phyloP scores from a whole-genome alignment of 2,797 vertebrate genomes.

The Intellagama lesueurii region DNA sequence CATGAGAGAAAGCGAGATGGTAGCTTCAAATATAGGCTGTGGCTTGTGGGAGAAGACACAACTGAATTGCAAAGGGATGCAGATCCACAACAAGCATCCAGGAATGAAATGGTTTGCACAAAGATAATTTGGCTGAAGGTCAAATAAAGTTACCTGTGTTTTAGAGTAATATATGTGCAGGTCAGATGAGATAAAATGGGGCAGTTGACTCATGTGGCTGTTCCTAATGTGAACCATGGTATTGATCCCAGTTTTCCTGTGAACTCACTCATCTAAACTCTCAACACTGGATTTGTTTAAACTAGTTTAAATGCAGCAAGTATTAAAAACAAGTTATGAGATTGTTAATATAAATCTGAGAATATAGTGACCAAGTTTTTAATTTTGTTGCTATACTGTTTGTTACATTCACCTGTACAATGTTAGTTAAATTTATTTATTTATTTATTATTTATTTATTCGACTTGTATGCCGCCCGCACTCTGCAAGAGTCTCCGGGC shows the following conservation, averaged over 20 bases:
- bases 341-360: no score
- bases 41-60: not conserved
- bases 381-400: not conserved
- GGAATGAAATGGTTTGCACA: not conserved
- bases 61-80: not conserved
- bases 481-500: no score
- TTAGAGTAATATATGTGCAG: not conserved
- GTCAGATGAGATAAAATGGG: no score
- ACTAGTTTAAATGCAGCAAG: not conserved
- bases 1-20: not conserved
- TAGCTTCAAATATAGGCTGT: not conserved
- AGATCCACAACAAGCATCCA: not conserved
- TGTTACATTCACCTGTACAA: not conserved
- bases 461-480: no score
- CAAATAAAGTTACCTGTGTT: not conserved
- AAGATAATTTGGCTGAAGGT: not conserved
- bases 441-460: not conserved
- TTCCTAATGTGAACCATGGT: not conserved
- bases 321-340: not conserved
- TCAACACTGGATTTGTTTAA: not conserved
- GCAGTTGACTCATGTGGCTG: not conserved
- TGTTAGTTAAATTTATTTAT: not conserved
- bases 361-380: not conserved
- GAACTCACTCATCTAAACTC: not conserved
- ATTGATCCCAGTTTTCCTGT: not conserved